Evolutionary conservation across 2,888 invertebrate genomes (phyloP).

Genomic region (Eupithecia tripunctaria): DNA sequence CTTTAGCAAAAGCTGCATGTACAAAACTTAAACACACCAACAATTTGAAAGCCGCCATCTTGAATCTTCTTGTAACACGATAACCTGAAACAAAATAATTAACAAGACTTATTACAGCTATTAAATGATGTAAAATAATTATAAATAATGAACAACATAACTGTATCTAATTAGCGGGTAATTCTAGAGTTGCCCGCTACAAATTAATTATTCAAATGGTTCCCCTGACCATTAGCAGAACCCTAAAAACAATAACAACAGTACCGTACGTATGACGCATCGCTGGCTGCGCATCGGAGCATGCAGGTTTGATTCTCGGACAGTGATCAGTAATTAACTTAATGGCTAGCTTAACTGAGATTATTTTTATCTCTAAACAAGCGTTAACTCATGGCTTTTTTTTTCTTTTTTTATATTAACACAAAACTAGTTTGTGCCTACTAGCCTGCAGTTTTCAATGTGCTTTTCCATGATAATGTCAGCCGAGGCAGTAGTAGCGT

Average conservation of each 20-base stretch:
- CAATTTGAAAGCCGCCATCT: slow-evolving; percentile 66
- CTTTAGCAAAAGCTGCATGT: slow-evolving; percentile 68
- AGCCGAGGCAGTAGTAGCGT: neutral
- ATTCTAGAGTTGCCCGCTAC: slow-evolving; percentile 4
- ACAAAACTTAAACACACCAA: slow-evolving; percentile 61
- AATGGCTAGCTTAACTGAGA: slow-evolving; percentile 35
- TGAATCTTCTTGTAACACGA: slow-evolving; percentile 46
- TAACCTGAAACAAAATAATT: slow-evolving; percentile 61
- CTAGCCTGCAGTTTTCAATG: neutral
- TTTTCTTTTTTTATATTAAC: neutral
- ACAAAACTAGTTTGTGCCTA: neutral
- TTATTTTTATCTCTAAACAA: slow-evolving; percentile 12
- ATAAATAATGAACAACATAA: neutral
- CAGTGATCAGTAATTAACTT: slow-evolving; percentile 55
- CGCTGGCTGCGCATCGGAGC: slow-evolving; percentile 52
- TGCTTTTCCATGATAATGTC: neutral
- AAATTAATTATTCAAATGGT: slow-evolving; percentile 25
- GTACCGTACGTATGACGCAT: slow-evolving; percentile 50
- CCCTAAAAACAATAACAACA: slow-evolving; percentile 34
- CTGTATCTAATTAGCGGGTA: neutral
- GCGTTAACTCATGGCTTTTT: neutral
- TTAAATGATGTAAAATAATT: slow-evolving; percentile 9
- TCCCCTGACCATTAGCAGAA: slow-evolving; percentile 14
- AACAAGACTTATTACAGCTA: slow-evolving; percentile 1
- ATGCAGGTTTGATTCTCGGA: slow-evolving; percentile 58